Evolutionary conservation across 2,113 vertebrate genomes (phyloP), one percentile per base, ranked within the genome.

Genomic region (Apteryx owenii): DNA sequence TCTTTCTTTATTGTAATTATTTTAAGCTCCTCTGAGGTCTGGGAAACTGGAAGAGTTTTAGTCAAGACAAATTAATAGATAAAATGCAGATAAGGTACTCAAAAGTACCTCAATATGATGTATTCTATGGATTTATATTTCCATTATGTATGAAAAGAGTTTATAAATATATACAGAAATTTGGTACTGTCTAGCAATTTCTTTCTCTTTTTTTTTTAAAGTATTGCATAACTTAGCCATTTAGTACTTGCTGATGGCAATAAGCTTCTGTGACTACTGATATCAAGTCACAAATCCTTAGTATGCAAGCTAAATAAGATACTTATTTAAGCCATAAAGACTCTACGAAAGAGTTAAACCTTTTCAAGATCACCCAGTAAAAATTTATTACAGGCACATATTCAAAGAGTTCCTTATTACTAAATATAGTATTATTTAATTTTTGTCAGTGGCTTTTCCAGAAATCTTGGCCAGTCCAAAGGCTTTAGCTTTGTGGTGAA

Each of bases 1-100:
- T 81, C 53, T 90, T 88, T 82, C 56, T 84, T 64, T 76, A 44
- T 5, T 89, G 66, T 93, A 85, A 95, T 90, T 81, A 94, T 44
- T 89, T 76, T 8, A 96, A 90, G 66, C 25, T 76, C 61, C 53
- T 92, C 31, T 53, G 70, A 69, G 53, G 38, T 70, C 68, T 87
- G 66, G 40, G 53, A 83, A 46, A 70, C 29, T n/a, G 61, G 7
- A 66, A 76, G 11, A 83, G 17, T 68, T 93, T 91, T 51, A 86
- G 56, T 79, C n/a, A 48, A 70, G 38, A 84, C 9, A 1, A 84
- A 61, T 48, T 79, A 90, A 61, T 42, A 31, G 73, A 81, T 76
- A 79, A 3, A 40, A 36, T 9, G 76, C 25, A 61, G 42, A 84
- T 51, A 75, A 90, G n/a, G 80, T 64, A 84, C 14, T 79, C 18